Base-by-base conservation (phyloP, 1,140 invertebrate genomes). In the Drosophila mojavensis region DNA sequence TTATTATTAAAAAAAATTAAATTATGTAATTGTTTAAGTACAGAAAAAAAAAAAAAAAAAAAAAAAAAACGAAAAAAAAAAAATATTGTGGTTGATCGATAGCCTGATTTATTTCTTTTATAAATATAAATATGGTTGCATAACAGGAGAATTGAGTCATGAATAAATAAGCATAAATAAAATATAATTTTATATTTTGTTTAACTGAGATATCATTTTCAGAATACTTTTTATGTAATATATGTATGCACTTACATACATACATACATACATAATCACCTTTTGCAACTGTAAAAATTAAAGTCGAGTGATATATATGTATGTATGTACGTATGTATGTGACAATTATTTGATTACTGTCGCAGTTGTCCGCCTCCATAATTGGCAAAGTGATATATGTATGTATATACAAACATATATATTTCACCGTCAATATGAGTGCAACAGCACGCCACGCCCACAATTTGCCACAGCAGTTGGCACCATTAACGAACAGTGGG, bases 261-360 rank as follows among this genome's bases (percentile, higher is more conserved):
- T 24, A 5, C 15, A 28, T 43, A 43, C 20, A 20, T 7, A 9
- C 11, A 20, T 47, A 47, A 17, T 9, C 17, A 47, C 9, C 17
- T 48, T 11, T 48, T 3, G 36, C 36, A 39, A 39, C 36, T 39
- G 36, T 39, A 39, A 39, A 39, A 39, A 39, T 11, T 39, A 3
- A 88, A 82, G 79, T 61, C 48, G 56, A 69, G 67, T 70, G 64
- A 81, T 73, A 81, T 71, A 62, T 64, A 63, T 24, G 3, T 24
- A 24, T 24, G 3, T 24, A 24, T 24, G 20, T 20, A 20, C 2
- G 20, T 24, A 24, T 24, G 20, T 24, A 24, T 82, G 83, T 79
- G 78, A 90, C 85, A 91, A 91, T 91, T 91, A 90, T 90, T 90
- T 90, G 88, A 90, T 90, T 81, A 91, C 77, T 91, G 82, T 89